Evolutionary conservation across 2,888 invertebrate species (phyloP), one percentile per base, ranked within the genome.

Genomic region (Cheiracanthium punctorium): DNA sequence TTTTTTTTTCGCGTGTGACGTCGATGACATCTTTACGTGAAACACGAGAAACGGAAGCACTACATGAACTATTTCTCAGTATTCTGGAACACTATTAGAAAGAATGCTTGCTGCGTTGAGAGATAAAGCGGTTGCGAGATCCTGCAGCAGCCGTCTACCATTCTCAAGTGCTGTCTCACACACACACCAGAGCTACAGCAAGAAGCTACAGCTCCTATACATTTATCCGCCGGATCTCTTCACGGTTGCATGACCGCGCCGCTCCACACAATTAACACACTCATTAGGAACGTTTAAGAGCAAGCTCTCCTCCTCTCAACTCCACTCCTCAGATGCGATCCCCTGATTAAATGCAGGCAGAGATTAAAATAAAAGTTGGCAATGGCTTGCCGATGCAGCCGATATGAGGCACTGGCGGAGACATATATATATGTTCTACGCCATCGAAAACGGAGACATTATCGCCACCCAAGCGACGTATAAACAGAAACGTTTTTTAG

Each of bases 311-410:
- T n/a, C n/a, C n/a, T n/a, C n/a, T n/a, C n/a, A n/a, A 37, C 37
- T 37, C 14, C 17, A 7, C 2, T 48, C 14, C 48, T n/a, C 48
- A 48, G 48, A 48, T 48, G 48, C 17, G 12, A 48, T 48, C 48
- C 48, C 10, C 2, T n/a, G 48, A 48, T 48, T 48, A 10, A 48
- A 17, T 48, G 48, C 14, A n/a, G 48, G n/a, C n/a, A 7, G 48
- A 48, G 48, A 48, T 48, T 48, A 48, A 48, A 48, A 48, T 48
- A 48, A 48, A 48, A 48, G 17, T 48, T 48, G 48, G 48, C 48
- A 48, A 17, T n/a, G n/a, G 48, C 48, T 48, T 48, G 8, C 17
- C 12, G 48, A 48, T 48, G 12, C 12, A 48, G 48, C 48, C 48
- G 48, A 48, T 48, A 48, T 7, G 17, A 48, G n/a, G n/a, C n/a